phyloP scores from a whole-genome alignment of 2,888 invertebrate species.

The Rugalucina vietnamica region DNA sequence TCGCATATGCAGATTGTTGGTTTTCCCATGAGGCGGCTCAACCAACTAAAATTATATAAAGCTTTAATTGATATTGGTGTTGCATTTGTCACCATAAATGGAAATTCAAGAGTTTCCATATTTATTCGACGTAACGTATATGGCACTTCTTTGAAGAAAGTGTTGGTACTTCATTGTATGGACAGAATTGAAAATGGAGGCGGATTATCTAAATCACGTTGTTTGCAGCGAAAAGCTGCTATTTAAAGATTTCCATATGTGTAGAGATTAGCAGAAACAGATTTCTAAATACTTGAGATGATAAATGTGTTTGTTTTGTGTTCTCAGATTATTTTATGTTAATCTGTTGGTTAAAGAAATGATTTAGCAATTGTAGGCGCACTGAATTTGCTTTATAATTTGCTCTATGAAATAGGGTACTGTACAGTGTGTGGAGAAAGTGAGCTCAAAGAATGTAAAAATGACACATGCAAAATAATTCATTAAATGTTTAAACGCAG shows the following conservation, averaged over 20 bases:
- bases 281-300: conserved; percentile 14
- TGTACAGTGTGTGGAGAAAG: too few relatives aligned
- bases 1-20: too few relatives aligned
- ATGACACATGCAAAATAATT: too few relatives aligned
- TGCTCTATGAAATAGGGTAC: too few relatives aligned
- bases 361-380: neutral
- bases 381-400: neutral
- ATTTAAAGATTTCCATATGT: neutral
- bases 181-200: neutral
- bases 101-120: too few relatives aligned
- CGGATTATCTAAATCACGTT: conserved; percentile 6
- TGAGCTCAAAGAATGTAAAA: too few relatives aligned
- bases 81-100: too few relatives aligned
- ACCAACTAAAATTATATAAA: too few relatives aligned
- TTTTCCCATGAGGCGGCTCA: too few relatives aligned
- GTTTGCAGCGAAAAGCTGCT: neutral
- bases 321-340: conserved; percentile 1
- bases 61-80: too few relatives aligned
- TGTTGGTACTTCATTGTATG: neutral
- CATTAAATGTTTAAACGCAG: too few relatives aligned
- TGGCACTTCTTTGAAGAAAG: neutral
- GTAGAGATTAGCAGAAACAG: neutral
- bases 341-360: conserved; percentile 2
- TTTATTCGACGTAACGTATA: neutral
- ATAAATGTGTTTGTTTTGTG: conserved; percentile 5